Conservation (phyloP, 1,140 invertebrate genomes). For the Chironomus tepperi region DNA sequence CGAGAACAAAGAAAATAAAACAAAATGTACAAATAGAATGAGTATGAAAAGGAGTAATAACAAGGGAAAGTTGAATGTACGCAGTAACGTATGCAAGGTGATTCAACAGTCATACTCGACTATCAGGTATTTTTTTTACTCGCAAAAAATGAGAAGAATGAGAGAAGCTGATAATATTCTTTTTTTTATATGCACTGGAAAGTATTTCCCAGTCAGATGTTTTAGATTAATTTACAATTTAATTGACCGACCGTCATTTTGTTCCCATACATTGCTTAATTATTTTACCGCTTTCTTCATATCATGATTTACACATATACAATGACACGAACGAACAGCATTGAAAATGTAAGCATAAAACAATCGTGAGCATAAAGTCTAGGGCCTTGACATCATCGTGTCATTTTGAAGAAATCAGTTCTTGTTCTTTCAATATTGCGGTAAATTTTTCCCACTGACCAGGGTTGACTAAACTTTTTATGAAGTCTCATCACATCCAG, state of each 20-base stretch:
- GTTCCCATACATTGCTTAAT: not conserved
- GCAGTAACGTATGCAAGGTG: not conserved
- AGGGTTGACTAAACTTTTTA: too few relatives aligned
- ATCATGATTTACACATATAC: not conserved
- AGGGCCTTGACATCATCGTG: not conserved
- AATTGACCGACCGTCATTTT: not conserved
- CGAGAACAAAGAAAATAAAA: not conserved
- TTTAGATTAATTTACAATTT: not conserved
- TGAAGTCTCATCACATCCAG: too few relatives aligned
- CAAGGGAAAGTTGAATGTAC: constrained; percentile 7
- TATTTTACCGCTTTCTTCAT: not conserved
- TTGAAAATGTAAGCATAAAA: not conserved
- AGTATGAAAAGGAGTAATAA: not conserved
- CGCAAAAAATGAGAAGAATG: not conserved
- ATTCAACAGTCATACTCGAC: not conserved
- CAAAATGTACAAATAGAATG: too few relatives aligned
- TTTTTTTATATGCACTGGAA: not conserved
- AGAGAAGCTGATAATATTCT: not conserved
- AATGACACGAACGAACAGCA: not conserved
- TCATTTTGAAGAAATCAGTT: too few relatives aligned
- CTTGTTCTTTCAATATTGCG: too few relatives aligned
- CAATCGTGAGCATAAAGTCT: not conserved
- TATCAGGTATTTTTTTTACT: too few relatives aligned
- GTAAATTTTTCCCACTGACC: too few relatives aligned
- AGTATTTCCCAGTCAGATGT: not conserved